Base-by-base conservation (phyloP, 1,140 invertebrate genomes). In the Tetraneura akinire region DNA sequence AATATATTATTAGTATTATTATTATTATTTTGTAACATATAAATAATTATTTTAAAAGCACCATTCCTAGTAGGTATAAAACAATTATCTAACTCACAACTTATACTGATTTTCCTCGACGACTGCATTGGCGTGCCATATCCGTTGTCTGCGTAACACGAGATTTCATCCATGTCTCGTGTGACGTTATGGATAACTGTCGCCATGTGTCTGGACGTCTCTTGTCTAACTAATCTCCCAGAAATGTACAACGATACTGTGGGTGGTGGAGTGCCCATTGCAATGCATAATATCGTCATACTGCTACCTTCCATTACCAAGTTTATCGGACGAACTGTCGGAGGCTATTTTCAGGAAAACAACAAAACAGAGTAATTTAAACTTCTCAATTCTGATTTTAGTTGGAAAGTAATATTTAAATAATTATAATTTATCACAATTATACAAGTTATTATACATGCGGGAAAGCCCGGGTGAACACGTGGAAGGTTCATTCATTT, bases 71-170 rank as follows among this genome's bases (percentile, higher is more conserved):
- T n/a, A 37, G 8, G 8, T 37, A 37, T 37, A 37, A 37, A 37
- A 37, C 32, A 51, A 71, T 13, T 13, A 1, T 66, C 51, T 45
- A 45, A 90, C 92, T 91, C 86, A 94, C 93, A 91, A 83, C 91
- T 93, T 70, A 94, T 92, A 76, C 90, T 90, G 81, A 94, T 91
- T 83, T 90, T 90, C 81, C 90, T 88, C 0, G 91, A 90, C 9
- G 92, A 90, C 85, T 94, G 92, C 90, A 93, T 93, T 8, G 93
- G 92, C 1, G 91, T 92, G 1, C 93, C 93, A 83, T 92, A 93
- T 6, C 93, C 92, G 84, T 94, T 94, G 86, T 94, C 92, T 1
- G 92, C 93, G 84, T 93, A 93, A 85, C 93, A 94, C 0, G 92
- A 92, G 57, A 94, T 91, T 83, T 92, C 89, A 83, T 93, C 90